These are phyloP conservation scores for Oreochromis spilurus DNA, from an alignment of 2,113 vertebrate species.

Conservation along the genomic window DNA sequence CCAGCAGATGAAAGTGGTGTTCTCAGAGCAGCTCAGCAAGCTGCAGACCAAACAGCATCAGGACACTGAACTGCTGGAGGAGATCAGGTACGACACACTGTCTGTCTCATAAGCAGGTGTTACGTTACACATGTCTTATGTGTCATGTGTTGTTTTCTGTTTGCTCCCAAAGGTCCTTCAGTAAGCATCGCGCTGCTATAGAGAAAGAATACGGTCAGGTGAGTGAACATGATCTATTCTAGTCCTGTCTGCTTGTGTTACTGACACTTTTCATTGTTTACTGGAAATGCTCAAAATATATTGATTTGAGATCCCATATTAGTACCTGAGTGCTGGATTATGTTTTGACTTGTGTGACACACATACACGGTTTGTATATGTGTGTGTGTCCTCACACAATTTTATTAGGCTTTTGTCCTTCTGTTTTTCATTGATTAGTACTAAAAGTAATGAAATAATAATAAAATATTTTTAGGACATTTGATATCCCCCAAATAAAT, in stretches of 20 bases:
- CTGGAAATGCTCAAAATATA: constrained; percentile 19
- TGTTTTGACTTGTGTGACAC: background rate
- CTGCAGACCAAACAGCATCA: constrained; percentile 83
- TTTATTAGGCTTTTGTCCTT: background rate
- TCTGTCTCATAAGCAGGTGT: background rate
- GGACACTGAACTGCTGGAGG: constrained; percentile 83
- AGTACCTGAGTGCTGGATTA: background rate
- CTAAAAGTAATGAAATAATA: background rate
- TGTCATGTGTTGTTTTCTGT: background rate
- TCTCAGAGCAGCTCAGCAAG: constrained; percentile 81
- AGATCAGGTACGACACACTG: constrained; percentile 76
- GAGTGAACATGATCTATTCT: constrained; percentile 43
- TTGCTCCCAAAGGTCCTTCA: constrained; percentile 78
- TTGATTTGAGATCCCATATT: constrained; percentile 17
- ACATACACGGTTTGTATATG: accelerated
- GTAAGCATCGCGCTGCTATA: constrained; percentile 85
- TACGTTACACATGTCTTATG: background rate
- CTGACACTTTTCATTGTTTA: background rate
- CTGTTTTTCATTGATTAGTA: background rate
- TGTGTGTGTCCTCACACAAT: background rate
- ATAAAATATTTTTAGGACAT: background rate
- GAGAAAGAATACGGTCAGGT: constrained; percentile 91
- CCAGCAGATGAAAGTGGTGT: constrained; percentile 83
- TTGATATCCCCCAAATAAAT: background rate
- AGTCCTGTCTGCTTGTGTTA: background rate